Evolutionary conservation across 2,888 invertebrate species (phyloP).

Genomic region (Schizaphis graminum): DNA sequence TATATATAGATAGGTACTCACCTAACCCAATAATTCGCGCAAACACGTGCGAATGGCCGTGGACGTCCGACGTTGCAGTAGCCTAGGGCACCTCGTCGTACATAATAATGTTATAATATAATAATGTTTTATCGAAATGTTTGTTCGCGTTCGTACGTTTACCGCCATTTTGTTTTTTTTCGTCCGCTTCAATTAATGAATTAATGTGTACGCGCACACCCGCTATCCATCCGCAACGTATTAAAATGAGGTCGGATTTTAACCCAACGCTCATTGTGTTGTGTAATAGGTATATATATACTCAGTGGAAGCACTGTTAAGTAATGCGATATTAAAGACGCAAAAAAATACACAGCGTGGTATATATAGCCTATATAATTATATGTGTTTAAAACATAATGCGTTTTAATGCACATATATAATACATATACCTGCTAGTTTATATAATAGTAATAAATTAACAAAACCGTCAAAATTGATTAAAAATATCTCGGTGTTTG

Average conservation of each 20-base stretch:
- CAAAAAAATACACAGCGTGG: background rate
- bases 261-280: background rate
- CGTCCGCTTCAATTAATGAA: background rate
- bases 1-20: background rate
- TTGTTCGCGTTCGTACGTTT: slow-evolving; percentile 46
- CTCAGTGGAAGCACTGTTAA: background rate
- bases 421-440: background rate
- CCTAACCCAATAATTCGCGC: slow-evolving; percentile 3
- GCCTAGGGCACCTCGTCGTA: slow-evolving; percentile 1
- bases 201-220: background rate
- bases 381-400: slow-evolving; percentile 18
- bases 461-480: slow-evolving; percentile 28
- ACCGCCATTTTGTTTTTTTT: slow-evolving; percentile 63
- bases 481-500: slow-evolving; percentile 6
- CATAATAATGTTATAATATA: background rate
- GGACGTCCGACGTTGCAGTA: too few species aligned
- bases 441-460: background rate
- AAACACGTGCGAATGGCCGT: slow-evolving; percentile 61
- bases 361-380: background rate
- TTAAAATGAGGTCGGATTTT: slow-evolving; percentile 16
- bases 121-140: slow-evolving; percentile 28
- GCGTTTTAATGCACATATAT: background rate
- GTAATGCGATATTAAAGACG: slow-evolving; percentile 10
- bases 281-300: background rate
- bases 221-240: background rate